Evolutionary conservation across 2,113 vertebrate species (phyloP).

Genomic region (Theropithecus gelada): DNA sequence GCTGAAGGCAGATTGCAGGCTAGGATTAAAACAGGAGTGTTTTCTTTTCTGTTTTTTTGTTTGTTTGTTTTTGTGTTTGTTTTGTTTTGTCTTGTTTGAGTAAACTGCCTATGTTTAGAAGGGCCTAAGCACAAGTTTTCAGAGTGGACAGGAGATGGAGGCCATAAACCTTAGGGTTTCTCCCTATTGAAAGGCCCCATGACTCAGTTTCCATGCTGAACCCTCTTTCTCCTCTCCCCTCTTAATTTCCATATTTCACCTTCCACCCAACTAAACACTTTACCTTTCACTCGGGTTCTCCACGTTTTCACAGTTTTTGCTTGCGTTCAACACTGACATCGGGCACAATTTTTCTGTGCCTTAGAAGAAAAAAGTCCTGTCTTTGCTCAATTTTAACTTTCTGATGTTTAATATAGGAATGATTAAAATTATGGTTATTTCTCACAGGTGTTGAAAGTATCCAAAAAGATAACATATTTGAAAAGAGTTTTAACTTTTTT

Average conservation of each 20-base stretch:
- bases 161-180: no score
- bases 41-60: no score
- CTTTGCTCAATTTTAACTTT: background rate
- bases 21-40: background rate
- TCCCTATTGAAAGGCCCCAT: background rate
- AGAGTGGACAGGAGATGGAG: no score
- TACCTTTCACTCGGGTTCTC: background rate
- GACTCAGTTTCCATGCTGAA: no score
- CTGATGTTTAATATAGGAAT: background rate
- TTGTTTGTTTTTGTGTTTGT: no score
- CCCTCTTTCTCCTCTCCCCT: background rate
- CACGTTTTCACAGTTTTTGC: background rate
- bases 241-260: background rate
- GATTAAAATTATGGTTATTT: background rate
- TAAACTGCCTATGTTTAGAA: background rate
- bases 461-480: background rate
- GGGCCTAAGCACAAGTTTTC: background rate
- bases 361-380: background rate
- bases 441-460: background rate
- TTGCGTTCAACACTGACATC: background rate
- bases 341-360: background rate
- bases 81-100: no score
- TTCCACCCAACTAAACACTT: background rate
- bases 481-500: background rate
- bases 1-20: background rate